Evolutionary conservation across 2,797 vertebrate genomes (phyloP).

Genomic region (Tinamus major): DNA sequence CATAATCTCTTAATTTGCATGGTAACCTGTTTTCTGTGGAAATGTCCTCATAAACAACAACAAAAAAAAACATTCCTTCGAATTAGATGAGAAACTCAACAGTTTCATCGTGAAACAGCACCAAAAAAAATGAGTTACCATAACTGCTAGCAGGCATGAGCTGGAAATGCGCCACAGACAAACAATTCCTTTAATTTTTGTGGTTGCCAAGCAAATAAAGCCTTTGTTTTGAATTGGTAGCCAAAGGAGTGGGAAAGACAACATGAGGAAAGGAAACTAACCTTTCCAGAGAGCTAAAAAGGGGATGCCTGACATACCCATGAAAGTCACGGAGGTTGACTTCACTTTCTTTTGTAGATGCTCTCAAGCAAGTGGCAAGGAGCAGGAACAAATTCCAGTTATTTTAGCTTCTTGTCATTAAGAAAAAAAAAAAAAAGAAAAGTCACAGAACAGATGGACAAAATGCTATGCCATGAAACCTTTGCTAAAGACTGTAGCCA

Average conservation of each 20-base stretch:
- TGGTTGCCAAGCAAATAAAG: background rate
- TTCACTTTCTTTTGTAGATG: background rate
- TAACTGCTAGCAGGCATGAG: background rate
- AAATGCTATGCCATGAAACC: background rate
- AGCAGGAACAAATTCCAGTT: background rate
- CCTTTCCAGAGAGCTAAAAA: background rate
- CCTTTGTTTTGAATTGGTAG: background rate
- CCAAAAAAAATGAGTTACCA: background rate
- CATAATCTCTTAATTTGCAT: background rate
- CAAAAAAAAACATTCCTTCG: background rate
- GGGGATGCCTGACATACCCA: background rate
- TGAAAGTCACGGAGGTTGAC: background rate
- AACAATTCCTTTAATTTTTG: background rate
- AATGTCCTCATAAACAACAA: background rate
- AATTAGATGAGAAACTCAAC: background rate
- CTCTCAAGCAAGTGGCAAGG: background rate
- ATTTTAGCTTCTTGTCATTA: background rate
- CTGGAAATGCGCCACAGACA: background rate
- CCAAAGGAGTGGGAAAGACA: background rate
- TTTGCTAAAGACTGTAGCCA: background rate
- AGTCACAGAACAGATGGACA: conserved; percentile 49
- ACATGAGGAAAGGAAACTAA: rapidly evolving
- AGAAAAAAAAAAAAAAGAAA: no score
- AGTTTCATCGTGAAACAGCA: background rate
- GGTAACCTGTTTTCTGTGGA: background rate